Base-by-base conservation (phyloP, 2,113 vertebrate species). In the Mola mola region DNA sequence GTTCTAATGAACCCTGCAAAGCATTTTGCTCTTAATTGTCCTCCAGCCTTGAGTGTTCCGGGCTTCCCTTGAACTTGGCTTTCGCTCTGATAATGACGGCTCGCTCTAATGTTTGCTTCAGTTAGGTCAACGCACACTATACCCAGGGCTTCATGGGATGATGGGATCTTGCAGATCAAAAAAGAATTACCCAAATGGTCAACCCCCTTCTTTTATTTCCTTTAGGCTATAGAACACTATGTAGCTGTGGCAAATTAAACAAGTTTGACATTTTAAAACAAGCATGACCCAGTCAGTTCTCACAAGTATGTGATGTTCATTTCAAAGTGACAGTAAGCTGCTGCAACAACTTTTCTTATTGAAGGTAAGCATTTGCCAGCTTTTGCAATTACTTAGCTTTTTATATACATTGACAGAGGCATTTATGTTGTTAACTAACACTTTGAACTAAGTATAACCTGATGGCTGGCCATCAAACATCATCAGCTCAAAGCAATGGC, bases 61-160 rank as follows among this genome's bases (percentile, higher is more conserved):
- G 47, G 62, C 25, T 50, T 48, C 59, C 46, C 46, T 55, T 33
- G 43, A 43, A 41, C 21, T 44, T 64, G 63, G 28, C 38, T 55
- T 60, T 63, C 64, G 43, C 60, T 48, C 53, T 59, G 46, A 63
- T 64, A 73, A 70, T 67, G 50, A 53, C 78, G 64, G 58, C 26
- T 61, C 46, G 46, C 50, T 57, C 25, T 78, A 41, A 71, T 74
- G 52, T 70, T 60, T 72, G 57, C n/a, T 68, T 42, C 59, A 25
- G 40, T 52, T 28, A 17, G 63, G 72, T 66, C 55, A 66, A 72
- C 48, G 36, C 43, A 46, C 13, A 25, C 26, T 26, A 13, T 7
- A 56, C 20, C 16, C 41, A 31, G 28, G 24, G 47, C 41, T 72
- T 44, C 13, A 33, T 46, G 57, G 68, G 33, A 34, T 33, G 20